Conservation (phyloP, 2,888 invertebrate genomes). For the Endotricha flammealis region DNA sequence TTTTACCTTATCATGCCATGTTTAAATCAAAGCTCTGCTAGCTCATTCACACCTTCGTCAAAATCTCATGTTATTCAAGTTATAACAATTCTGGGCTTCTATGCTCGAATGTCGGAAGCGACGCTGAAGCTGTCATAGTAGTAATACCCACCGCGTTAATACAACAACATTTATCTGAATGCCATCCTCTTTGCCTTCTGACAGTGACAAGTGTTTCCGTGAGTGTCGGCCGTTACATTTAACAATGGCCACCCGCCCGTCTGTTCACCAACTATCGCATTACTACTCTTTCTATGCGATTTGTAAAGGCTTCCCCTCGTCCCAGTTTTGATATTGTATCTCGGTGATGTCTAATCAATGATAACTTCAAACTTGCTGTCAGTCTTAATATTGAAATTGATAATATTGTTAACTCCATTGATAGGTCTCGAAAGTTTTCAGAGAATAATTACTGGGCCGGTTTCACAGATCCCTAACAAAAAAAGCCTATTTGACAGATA, state of each 20-base stretch:
- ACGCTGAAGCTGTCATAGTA: conserved; percentile 27
- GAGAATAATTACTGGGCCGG: too few species aligned
- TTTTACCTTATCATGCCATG: not conserved
- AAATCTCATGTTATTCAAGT: not conserved
- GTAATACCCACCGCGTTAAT: conserved; percentile 26
- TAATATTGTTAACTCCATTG: too few species aligned
- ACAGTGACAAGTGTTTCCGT: conserved; percentile 73
- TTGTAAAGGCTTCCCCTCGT: conserved; percentile 65
- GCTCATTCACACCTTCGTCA: not conserved
- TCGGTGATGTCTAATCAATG: conserved; percentile 25
- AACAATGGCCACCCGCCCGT: conserved; percentile 62
- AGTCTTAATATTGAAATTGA: not conserved
- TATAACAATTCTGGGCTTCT: conserved; percentile 5
- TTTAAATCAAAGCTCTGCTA: not conserved
- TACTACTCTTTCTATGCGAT: conserved; percentile 55
- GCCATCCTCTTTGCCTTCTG: conserved; percentile 38
- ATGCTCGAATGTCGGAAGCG: conserved; percentile 9
- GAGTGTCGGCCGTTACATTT: conserved; percentile 56
- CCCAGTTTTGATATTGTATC: conserved; percentile 51
- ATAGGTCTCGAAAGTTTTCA: too few species aligned
- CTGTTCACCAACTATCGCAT: conserved; percentile 54
- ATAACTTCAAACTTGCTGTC: not conserved
- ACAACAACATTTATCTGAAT: conserved; percentile 56
- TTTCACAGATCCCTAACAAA: too few species aligned
- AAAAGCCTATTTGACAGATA: too few species aligned